Base-by-base conservation (phyloP, 2,888 invertebrate species). In the Antitype chi region DNA sequence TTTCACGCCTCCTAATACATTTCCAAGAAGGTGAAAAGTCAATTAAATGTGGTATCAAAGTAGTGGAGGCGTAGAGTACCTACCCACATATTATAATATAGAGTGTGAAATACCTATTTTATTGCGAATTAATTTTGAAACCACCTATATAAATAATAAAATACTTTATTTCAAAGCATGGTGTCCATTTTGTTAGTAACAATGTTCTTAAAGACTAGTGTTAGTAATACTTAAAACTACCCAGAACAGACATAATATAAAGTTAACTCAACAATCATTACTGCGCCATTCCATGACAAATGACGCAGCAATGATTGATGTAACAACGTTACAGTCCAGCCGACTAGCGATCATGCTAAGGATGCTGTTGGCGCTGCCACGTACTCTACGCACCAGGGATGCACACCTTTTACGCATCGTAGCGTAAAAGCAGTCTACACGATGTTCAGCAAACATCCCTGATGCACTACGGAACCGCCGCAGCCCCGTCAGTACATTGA, bases 11-110 rank as follows among this genome's bases (percentile, higher is more conserved):
- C 8, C 5, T 28, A 77, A 53, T 25, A 55, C 20, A 52, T 71
- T 66, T n/a, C 38, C 5, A 53, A 28, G 2, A 53, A 71, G n/a
- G 53, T 63, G 47, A 63, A 60, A 67, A 52, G 25, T 38, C 15
- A 47, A 64, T 64, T 70, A 43, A n/a, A 60, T 70, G 55, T 52
- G 25, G 0, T 25, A 70, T 15, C 23, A 52, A n/a, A 47, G 4
- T 17, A 38, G 64, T 0, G 69, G 43, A 55, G 81, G 78, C 55
- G 68, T 63, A 15, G 23, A 59, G 66, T 57, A 32, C 25, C 13
- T 49, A 28, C 11, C 23, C 8, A 32, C 53, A 60, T n/a, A 28
- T 53, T 15, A 38, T 47, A 17, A 8, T 49, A 28, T 20, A 8
- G 25, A 25, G 43, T 43, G 43, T 9, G 9, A 60, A 28, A 20